A percentile compares a stretch with the other conserved stretches of the same genome.
Evolutionary conservation across 1,140 invertebrate genomes (phyloP).

Genomic region (Eurosta solidaginis): DNA sequence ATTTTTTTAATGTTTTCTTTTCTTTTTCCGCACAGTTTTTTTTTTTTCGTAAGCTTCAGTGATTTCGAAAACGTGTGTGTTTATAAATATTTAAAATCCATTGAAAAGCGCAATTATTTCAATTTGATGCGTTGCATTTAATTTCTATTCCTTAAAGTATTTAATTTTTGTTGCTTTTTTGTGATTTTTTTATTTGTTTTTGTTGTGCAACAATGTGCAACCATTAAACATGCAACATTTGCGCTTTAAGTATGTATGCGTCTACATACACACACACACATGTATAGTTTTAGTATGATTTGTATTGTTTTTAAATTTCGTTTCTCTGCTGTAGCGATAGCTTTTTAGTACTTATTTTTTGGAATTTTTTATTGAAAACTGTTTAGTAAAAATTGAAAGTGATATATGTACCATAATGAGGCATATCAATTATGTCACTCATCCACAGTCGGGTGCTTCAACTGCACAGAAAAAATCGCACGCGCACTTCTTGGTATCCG

Average conservation of each 20-base stretch:
- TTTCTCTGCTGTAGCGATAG: no score
- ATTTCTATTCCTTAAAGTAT: conserved; percentile 25
- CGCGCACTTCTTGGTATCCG: no score
- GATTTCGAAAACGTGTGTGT: not conserved
- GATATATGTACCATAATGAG: no score
- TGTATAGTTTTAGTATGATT: no score
- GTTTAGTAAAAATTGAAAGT: no score
- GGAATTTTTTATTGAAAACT: no score
- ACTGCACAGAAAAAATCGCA: no score
- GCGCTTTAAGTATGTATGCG: not conserved
- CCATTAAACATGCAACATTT: conserved; percentile 22
- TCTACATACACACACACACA: no score
- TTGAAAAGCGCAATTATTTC: not conserved
- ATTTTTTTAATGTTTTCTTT: not conserved
- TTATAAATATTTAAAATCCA: not conserved
- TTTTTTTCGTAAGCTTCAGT: not conserved
- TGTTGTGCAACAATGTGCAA: conserved; percentile 4
- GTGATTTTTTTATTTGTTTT: not conserved
- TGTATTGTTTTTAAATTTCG: no score
- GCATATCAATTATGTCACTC: no score
- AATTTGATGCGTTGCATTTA: conserved; percentile 17
- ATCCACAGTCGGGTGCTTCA: no score
- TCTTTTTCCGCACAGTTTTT: not conserved
- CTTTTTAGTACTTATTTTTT: no score
- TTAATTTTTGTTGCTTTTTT: not conserved